Evolutionary conservation across 2,888 invertebrate species (phyloP).

Genomic region (Heterodera filipjevi): DNA sequence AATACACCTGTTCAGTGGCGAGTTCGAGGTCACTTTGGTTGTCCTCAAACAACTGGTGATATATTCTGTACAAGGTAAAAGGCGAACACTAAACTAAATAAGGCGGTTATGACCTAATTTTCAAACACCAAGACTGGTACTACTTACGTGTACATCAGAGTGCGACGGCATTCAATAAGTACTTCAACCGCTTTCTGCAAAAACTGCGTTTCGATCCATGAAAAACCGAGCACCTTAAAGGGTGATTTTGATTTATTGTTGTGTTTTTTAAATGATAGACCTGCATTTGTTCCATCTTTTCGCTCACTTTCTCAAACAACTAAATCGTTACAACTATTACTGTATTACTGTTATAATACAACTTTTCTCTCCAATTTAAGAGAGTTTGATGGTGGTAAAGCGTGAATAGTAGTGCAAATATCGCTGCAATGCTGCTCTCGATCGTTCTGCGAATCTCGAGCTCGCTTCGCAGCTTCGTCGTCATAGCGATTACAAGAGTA

Average conservation of each 20-base stretch:
- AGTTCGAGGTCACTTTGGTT: conserved; percentile 73
- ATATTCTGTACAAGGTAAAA: conserved; percentile 95
- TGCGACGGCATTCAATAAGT: conserved; percentile 80
- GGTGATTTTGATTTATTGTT: not conserved
- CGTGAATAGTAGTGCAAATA: conserved; percentile 98
- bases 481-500: conserved; percentile 93
- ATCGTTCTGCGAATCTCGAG: conserved; percentile 83
- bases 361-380: conserved; percentile 93
- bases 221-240: conserved; percentile 69
- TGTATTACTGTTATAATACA: not conserved
- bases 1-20: conserved; percentile 83
- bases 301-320: conserved; percentile 89
- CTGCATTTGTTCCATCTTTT: conserved; percentile 99
- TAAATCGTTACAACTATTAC: conserved; percentile 44
- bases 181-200: conserved; percentile 82
- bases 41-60: conserved; percentile 87
- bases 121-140: too few relatives aligned
- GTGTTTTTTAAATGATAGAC: not conserved
- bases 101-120: conserved; percentile 84
- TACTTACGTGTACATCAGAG: conserved; percentile 76
- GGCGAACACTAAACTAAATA: conserved; percentile 98
- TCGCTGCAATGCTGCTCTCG: conserved; percentile 76
- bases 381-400: conserved; percentile 98
- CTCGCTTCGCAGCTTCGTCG: conserved; percentile 92
- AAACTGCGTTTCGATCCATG: conserved; percentile 99